Percentiles rank a stretch among this genome's conserved stretches.
Conservation (phyloP, 2,888 invertebrate species). For the Andrena dorsata region DNA sequence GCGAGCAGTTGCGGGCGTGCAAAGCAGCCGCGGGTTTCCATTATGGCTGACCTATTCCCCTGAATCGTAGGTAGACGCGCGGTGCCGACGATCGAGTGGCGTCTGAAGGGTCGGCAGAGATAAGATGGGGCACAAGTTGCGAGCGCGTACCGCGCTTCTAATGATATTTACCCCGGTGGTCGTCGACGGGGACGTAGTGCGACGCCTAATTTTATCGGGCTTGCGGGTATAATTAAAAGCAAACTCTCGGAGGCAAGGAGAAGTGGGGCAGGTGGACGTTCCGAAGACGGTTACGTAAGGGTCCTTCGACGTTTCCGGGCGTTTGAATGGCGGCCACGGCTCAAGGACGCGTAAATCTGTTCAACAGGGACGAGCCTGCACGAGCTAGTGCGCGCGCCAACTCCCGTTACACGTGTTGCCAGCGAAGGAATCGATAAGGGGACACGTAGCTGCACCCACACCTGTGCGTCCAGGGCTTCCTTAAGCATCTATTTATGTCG, state of each 20-base stretch:
- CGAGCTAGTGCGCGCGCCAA: background rate
- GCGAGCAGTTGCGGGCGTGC: background rate
- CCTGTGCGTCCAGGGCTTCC: constrained; percentile 39
- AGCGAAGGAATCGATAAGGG: constrained; percentile 52
- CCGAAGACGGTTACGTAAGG: constrained; percentile 64
- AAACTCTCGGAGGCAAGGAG: constrained; percentile 55
- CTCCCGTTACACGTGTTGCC: constrained; percentile 37
- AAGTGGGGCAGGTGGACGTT: constrained; percentile 70
- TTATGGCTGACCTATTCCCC: background rate
- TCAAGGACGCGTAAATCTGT: constrained; percentile 71
- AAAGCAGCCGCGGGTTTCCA: constrained; percentile 3
- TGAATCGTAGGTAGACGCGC: background rate
- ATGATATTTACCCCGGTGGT: constrained; percentile 57
- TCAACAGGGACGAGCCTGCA: constrained; percentile 27
- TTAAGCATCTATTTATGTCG: constrained; percentile 68
- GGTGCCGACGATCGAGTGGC: background rate
- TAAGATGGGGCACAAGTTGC: constrained; percentile 29
- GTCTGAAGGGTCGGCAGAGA: background rate
- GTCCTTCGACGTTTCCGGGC: constrained; percentile 56
- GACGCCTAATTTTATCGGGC: constrained; percentile 57
- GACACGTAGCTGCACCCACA: constrained; percentile 32
- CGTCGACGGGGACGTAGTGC: constrained; percentile 28
- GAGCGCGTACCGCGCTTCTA: constrained; percentile 48
- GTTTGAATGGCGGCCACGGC: constrained; percentile 46
- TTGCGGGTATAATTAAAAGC: constrained; percentile 69